Conservation (phyloP, 2,888 invertebrate species). For the Ochropacha duplaris region DNA sequence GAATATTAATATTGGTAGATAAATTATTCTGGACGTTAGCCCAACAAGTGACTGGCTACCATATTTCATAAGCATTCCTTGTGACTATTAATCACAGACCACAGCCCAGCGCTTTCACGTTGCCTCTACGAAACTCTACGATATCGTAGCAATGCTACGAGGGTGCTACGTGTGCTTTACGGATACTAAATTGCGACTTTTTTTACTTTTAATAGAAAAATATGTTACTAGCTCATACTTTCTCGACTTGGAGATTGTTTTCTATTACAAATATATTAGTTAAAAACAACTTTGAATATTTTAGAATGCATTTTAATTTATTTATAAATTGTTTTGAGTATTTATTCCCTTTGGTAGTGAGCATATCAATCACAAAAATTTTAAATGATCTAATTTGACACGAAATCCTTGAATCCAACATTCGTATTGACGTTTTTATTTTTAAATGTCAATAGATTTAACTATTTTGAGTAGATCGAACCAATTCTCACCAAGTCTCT, state of each 20-base stretch:
- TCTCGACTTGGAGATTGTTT: neutral
- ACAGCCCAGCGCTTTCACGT: neutral
- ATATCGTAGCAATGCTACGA: neutral
- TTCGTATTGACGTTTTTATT: no score
- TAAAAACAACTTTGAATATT: no score
- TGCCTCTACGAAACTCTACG: slow-evolving; percentile 1
- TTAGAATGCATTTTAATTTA: no score
- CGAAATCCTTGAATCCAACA: neutral
- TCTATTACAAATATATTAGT: no score
- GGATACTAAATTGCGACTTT: neutral
- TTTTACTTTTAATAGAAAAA: no score
- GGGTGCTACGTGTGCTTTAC: neutral
- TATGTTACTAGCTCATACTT: neutral
- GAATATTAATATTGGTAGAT: neutral
- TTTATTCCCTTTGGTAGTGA: neutral
- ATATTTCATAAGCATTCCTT: slow-evolving; percentile 3
- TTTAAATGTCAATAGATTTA: no score
- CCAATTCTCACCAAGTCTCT: no score
- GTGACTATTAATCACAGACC: slow-evolving; percentile 2
- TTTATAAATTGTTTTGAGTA: no score
- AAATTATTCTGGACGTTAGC: neutral
- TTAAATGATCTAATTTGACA: neutral
- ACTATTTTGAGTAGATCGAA: no score
- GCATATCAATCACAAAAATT: neutral
- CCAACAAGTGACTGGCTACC: slow-evolving; percentile 6